Evolutionary conservation across 2,113 vertebrate species (phyloP).

Genomic region (Parus major): DNA sequence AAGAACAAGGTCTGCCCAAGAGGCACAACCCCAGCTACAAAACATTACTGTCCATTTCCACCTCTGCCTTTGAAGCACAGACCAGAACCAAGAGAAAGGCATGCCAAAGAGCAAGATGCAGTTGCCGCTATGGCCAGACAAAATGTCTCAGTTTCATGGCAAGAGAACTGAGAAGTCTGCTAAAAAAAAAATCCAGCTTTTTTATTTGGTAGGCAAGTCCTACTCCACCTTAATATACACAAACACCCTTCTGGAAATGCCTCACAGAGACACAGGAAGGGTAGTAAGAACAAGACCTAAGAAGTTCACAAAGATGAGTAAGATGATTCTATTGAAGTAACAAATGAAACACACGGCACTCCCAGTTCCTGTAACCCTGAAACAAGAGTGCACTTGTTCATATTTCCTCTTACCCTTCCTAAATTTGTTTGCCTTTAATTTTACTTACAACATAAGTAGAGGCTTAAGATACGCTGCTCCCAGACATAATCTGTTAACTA

Average conservation of each 20-base stretch:
- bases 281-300: not conserved
- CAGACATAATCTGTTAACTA: not conserved
- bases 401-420: slow-evolving; percentile 44
- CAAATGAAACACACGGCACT: slow-evolving; percentile 1
- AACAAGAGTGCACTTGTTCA: slow-evolving; percentile 42
- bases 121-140: not conserved
- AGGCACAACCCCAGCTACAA: not conserved
- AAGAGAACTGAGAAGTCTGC: not conserved
- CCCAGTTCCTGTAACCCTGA: slow-evolving; percentile 22
- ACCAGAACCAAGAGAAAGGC: not conserved
- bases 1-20: not conserved
- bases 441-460: not conserved
- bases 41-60: not conserved
- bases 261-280: not conserved
- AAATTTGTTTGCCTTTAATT: not conserved
- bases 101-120: not conserved
- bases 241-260: not conserved
- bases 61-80: not conserved
- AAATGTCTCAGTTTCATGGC: not conserved
- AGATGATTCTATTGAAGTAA: not conserved
- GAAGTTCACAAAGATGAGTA: not conserved
- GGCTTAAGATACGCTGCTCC: not conserved
- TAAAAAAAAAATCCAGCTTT: not conserved
- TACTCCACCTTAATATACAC: not conserved
- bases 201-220: not conserved